A percentile compares a stretch with the other conserved stretches of the same genome.
Evolutionary conservation across 1,140 invertebrate species (phyloP).

Genomic region (Bombyx mandarina): DNA sequence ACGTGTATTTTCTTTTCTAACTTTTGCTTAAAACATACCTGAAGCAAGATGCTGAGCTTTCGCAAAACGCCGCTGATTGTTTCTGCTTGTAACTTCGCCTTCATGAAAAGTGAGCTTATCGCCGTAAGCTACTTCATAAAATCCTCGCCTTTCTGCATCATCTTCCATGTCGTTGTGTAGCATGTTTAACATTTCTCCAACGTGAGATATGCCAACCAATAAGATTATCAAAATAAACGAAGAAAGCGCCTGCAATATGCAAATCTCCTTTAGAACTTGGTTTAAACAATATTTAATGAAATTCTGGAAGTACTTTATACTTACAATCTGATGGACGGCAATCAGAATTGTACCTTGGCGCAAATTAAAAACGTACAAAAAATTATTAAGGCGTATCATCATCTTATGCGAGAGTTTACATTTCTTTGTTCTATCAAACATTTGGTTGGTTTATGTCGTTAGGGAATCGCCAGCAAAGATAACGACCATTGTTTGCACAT

Average conservation of each 20-base stretch:
- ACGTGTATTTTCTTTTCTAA: background rate
- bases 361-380: slow-evolving; percentile 63
- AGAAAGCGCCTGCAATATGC: slow-evolving; percentile 46
- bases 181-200: slow-evolving; percentile 55
- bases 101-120: slow-evolving; percentile 46
- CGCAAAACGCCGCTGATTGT: slow-evolving; percentile 53
- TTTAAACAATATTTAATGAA: slow-evolving; percentile 8
- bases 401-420: slow-evolving; percentile 56
- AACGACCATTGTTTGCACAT: slow-evolving; percentile 38
- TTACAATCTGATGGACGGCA: slow-evolving; percentile 65
- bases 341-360: slow-evolving; percentile 62
- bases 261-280: background rate
- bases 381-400: slow-evolving; percentile 61
- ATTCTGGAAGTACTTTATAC: slow-evolving; percentile 20
- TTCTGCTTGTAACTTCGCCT: slow-evolving; percentile 51
- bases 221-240: slow-evolving; percentile 58
- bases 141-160: slow-evolving; percentile 50
- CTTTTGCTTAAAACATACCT: slow-evolving; percentile 22
- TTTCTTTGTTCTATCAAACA: slow-evolving; percentile 57
- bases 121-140: slow-evolving; percentile 46
- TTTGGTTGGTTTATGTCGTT: slow-evolving; percentile 43
- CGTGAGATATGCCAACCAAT: slow-evolving; percentile 57
- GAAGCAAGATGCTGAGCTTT: slow-evolving; percentile 57
- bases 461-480: slow-evolving; percentile 28
- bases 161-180: slow-evolving; percentile 61